Evolutionary conservation across 2,888 invertebrate genomes (phyloP).

Genomic region (Dorcus parallelipipedus): DNA sequence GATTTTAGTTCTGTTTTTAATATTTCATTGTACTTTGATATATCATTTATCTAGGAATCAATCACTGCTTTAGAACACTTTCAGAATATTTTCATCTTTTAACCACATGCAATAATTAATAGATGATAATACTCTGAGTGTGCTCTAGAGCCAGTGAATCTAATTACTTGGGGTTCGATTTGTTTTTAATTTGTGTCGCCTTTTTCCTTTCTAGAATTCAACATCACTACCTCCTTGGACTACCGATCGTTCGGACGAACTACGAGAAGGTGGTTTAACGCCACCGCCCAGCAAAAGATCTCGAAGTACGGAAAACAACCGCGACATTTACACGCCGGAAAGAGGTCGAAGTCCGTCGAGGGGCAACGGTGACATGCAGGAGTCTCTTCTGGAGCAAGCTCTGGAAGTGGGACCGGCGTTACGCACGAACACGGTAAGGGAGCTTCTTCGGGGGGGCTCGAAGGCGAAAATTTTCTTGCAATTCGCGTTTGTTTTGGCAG

Average conservation of each 20-base stretch:
- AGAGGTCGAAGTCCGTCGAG: slow-evolving; percentile 59
- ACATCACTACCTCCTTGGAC: slow-evolving; percentile 64
- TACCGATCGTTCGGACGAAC: slow-evolving; percentile 48
- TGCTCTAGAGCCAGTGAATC: too few relatives aligned
- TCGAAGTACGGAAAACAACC: slow-evolving; percentile 61
- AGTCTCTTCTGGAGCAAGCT: slow-evolving; percentile 72
- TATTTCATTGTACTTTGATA: too few relatives aligned
- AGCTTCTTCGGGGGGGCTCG: background rate
- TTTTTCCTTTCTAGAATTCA: slow-evolving; percentile 49
- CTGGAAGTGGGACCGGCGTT: slow-evolving; percentile 70
- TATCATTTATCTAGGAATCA: too few relatives aligned
- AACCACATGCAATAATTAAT: too few relatives aligned
- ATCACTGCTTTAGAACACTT: too few relatives aligned
- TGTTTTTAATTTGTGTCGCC: slow-evolving; percentile 5
- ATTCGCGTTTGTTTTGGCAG: slow-evolving; percentile 29
- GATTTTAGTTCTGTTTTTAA: too few relatives aligned
- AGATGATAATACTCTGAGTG: too few relatives aligned
- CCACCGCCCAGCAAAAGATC: slow-evolving; percentile 69
- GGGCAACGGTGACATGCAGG: slow-evolving; percentile 64
- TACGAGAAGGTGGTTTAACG: slow-evolving; percentile 55
- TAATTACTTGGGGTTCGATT: too few relatives aligned
- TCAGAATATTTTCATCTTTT: too few relatives aligned
- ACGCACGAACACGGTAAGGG: slow-evolving; percentile 53
- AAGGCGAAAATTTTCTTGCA: slow-evolving; percentile 2
- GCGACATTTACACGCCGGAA: slow-evolving; percentile 42